These are phyloP conservation scores for Oscheius myriophilus DNA, from an alignment of 2,888 invertebrate species.

Conservation along the genomic window DNA sequence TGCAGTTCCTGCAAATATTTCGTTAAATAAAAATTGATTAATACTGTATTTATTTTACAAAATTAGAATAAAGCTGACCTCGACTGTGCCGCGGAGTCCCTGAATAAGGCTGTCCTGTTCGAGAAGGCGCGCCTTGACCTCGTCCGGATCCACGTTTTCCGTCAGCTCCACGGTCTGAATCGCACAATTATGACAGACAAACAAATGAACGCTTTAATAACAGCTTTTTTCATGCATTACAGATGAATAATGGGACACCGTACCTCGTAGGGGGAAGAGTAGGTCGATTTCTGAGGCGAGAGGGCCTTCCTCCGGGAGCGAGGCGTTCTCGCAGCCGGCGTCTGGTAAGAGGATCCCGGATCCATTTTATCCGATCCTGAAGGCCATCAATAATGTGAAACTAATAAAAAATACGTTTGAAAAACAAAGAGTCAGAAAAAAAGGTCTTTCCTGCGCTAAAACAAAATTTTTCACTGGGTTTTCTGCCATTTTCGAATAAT, in stretches of 20 bases:
- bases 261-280: constrained; percentile 25
- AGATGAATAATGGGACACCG: background rate
- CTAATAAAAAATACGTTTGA: too few relatives aligned
- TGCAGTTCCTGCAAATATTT: constrained; percentile 6
- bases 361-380: too few relatives aligned
- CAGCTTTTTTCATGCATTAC: background rate
- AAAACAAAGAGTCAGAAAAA: too few relatives aligned
- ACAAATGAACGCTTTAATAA: background rate
- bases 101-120: constrained; percentile 26
- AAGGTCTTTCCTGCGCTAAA: too few relatives aligned
- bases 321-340: constrained; percentile 7
- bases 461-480: too few relatives aligned
- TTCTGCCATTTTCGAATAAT: too few relatives aligned
- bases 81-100: constrained; percentile 10
- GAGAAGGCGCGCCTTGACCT: constrained; percentile 5
- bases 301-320: constrained; percentile 14
- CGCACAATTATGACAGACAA: too few relatives aligned
- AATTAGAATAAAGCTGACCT: constrained; percentile 9
- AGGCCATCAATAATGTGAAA: too few relatives aligned
- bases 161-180: constrained; percentile 20
- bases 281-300: constrained; percentile 15
- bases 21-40: background rate
- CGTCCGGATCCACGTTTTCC: constrained; percentile 1
- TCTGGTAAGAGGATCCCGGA: constrained; percentile 12
- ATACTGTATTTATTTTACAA: background rate